Evolutionary conservation across 2,797 vertebrate species (phyloP).

Genomic region (Coregonus suidteri): DNA sequence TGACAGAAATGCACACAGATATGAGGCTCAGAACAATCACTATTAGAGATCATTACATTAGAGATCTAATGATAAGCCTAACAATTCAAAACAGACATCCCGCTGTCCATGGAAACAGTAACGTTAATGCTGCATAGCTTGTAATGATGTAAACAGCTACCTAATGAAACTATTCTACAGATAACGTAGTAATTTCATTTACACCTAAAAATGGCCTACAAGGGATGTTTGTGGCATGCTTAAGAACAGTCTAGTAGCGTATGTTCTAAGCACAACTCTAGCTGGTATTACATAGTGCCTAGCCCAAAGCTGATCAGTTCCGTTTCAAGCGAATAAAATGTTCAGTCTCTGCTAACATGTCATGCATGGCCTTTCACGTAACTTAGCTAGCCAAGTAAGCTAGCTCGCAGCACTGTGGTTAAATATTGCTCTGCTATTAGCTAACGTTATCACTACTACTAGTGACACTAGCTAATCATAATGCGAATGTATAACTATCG

Average conservation of each 20-base stretch:
- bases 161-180: not conserved
- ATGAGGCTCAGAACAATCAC: not conserved
- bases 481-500: not conserved
- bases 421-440: not conserved
- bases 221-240: not conserved
- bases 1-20: not conserved
- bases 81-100: not conserved
- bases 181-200: not conserved
- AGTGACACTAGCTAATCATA: not conserved
- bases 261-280: not conserved
- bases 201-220: not conserved
- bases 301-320: not conserved
- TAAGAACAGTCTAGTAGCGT: not conserved
- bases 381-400: not conserved
- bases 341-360: not conserved
- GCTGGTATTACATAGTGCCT: not conserved
- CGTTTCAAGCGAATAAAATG: not conserved
- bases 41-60: not conserved
- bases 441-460: not conserved
- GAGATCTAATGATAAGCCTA: not conserved
- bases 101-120: not conserved
- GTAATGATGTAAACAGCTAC: not conserved
- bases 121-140: not conserved
- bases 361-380: not conserved
- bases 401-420: too few relatives aligned